phyloP scores from a whole-genome alignment of 1,140 invertebrate species.

The Dufourea novaeangliae region DNA sequence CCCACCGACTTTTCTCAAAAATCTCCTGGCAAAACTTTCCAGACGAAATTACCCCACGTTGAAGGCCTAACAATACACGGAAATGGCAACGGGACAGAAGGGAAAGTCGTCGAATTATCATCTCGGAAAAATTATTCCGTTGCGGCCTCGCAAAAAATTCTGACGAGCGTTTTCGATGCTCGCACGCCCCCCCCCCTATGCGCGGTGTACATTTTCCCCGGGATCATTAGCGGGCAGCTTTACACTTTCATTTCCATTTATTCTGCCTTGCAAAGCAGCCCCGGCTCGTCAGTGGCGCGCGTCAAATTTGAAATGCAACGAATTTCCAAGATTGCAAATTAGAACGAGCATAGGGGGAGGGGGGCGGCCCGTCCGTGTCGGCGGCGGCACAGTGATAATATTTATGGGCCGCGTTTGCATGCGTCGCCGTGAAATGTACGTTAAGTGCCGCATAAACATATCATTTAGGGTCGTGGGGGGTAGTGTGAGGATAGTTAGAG shows the following conservation, averaged over 20 bases:
- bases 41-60: background rate
- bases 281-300: conserved; percentile 35
- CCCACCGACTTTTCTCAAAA: too few relatives aligned
- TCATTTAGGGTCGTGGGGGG: conserved; percentile 15
- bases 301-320: conserved; percentile 51
- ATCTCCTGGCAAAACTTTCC: background rate
- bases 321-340: conserved; percentile 52
- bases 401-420: conserved; percentile 30
- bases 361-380: too few relatives aligned
- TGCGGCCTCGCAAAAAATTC: background rate
- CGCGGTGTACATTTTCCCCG: conserved; percentile 14
- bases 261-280: conserved; percentile 50
- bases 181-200: too few relatives aligned
- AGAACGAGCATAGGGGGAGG: conserved; percentile 29
- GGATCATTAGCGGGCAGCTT: conserved; percentile 47
- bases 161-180: conserved; percentile 10
- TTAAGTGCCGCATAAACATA: conserved; percentile 42
- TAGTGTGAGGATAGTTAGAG: background rate
- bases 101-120: background rate
- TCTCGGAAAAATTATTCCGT: background rate
- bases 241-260: conserved; percentile 49
- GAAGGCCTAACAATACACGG: background rate
- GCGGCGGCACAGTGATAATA: conserved; percentile 7
- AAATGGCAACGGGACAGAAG: background rate
- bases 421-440: background rate